Conservation (phyloP, 2,113 vertebrate genomes). For the Alethe diademata region DNA sequence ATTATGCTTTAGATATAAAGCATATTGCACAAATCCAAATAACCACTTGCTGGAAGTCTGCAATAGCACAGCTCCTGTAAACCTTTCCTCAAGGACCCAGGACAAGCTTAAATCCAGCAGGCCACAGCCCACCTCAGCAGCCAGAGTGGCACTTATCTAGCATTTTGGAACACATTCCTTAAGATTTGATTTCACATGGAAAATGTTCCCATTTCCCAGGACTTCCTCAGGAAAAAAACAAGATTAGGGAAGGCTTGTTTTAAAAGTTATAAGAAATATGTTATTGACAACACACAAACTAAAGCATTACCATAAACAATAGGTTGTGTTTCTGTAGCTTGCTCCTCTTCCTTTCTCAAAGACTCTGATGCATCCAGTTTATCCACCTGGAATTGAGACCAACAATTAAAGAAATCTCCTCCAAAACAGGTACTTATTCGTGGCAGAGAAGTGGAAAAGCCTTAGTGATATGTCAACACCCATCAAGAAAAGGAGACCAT, state of each 20-base stretch:
- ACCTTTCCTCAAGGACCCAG: neutral
- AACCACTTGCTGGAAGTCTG: neutral
- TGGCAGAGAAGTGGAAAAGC: constrained; percentile 87
- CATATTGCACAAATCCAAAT: neutral
- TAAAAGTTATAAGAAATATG: neutral
- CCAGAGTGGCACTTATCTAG: neutral
- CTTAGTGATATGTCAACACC: constrained; percentile 78
- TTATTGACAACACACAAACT: neutral
- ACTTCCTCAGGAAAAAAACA: neutral
- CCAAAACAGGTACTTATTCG: constrained; percentile 15
- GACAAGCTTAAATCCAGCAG: neutral
- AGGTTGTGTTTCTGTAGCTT: constrained; percentile 97
- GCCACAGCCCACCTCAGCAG: neutral
- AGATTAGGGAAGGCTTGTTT: neutral
- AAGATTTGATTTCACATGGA: neutral
- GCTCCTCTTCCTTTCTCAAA: constrained; percentile 98
- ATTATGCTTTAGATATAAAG: neutral
- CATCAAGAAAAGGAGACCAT: constrained; percentile 72
- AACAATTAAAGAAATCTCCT: constrained; percentile 41
- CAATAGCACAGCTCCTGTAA: neutral
- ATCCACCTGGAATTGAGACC: constrained; percentile 88
- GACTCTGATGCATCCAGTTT: constrained; percentile 97
- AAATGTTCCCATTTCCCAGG: neutral
- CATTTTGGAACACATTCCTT: neutral
- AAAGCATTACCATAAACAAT: constrained; percentile 92